Evolutionary conservation across 2,797 vertebrate species (phyloP), one percentile per base, ranked within the genome.

Genomic region (Sebastes steindachneri): DNA sequence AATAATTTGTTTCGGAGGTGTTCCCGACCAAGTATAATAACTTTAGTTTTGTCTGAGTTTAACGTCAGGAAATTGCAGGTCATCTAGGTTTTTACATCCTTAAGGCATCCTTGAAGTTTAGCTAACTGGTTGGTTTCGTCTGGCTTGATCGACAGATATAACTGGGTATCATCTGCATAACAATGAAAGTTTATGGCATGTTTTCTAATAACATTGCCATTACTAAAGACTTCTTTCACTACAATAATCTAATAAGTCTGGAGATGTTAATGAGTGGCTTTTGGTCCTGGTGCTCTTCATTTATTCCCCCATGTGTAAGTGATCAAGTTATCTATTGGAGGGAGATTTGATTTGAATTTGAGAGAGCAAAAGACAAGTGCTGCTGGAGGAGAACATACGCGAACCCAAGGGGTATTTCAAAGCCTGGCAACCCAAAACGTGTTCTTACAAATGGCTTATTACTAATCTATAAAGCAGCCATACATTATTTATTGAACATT

Each of bases 401-500:
- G 9, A 70, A 62, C n/a, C 48, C 31, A 53, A 64, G 1, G 29
- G 33, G 31, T 21, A 35, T 58, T 55, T 77, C 57, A 65, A 14
- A 66, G 41, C 25, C 37, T 51, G 11, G 9, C 45, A 69, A 77
- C 7, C 1, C 14, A 19, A 69, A 59, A 71, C 11, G 0, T 25
- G 19, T 19, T 25, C 23, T 54, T 45, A 68, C 28, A 54, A 75
- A 80, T 28, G n/a, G n/a, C 60, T 82, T 63, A 55, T 79, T 77
- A 35, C 37, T 66, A 35, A 35, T n/a, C 72, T 59, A 33, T 26
- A 60, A 66, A 55, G 17, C 12, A 57, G 10, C 0, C 21, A 26
- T 65, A 66, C 9, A 75, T 75, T 14, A 57, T 64, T 51, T 62
- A 77, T 37, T 74, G 35, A 72, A 77, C n/a, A 71, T 33, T 12